These are phyloP conservation scores for Zingel zingel DNA, from an alignment of 2,113 vertebrate species.

Conservation along the genomic window DNA sequence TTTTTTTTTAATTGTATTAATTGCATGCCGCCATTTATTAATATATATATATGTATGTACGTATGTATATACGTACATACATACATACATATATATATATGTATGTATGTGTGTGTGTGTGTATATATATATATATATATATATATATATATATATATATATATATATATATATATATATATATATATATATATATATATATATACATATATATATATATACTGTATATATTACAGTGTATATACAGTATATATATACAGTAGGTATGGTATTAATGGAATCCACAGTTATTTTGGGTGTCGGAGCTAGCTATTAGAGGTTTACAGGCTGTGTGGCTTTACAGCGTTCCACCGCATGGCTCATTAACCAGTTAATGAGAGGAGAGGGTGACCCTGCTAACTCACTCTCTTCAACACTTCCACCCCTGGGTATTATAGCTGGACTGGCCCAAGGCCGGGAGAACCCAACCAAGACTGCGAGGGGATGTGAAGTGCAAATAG, in stretches of 20 bases:
- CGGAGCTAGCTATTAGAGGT: slow-evolving; percentile 58
- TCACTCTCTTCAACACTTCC: slow-evolving; percentile 46
- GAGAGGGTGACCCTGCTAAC: slow-evolving; percentile 75
- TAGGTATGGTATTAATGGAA: slow-evolving; percentile 10
- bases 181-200: too few species aligned
- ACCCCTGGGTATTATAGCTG: slow-evolving; percentile 50
- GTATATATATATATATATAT: too few species aligned
- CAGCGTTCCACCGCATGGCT: slow-evolving; percentile 65
- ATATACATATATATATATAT: too few species aligned
- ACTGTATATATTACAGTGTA: too few species aligned
- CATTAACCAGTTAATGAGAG: slow-evolving; percentile 78
- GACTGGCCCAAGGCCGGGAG: slow-evolving; percentile 33
- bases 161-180: too few species aligned
- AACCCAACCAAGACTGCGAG: slow-evolving; percentile 36
- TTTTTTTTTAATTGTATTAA: too few species aligned
- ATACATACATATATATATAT: too few species aligned
- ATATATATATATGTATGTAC: too few species aligned
- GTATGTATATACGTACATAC: too few species aligned
- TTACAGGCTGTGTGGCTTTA: slow-evolving; percentile 70
- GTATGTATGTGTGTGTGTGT: too few species aligned
- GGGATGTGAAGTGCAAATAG: slow-evolving; percentile 9
- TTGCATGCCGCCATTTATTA: too few species aligned
- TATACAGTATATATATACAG: slow-evolving; percentile 10
- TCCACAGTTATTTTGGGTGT: slow-evolving; percentile 47
- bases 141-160: too few species aligned